Evolutionary conservation across 2,888 invertebrate species (phyloP), one percentile per base, ranked within the genome.

Genomic region (Trachelus tabidus): DNA sequence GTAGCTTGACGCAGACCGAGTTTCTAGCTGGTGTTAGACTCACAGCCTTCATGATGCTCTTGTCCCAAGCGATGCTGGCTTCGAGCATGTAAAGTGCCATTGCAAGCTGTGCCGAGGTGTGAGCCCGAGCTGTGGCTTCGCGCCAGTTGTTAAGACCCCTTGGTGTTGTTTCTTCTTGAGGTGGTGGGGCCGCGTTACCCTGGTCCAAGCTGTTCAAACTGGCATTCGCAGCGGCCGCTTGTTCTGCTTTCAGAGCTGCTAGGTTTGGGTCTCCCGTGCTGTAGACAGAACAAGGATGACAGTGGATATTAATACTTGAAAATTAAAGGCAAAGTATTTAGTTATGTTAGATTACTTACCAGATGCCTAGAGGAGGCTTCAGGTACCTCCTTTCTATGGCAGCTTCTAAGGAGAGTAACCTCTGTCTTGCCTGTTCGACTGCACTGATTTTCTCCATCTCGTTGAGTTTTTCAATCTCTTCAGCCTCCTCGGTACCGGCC

Each of bases 21-120:
- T 90, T 90, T 90, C 89, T 90, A 90, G 90, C 90, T 90, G 89
- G 87, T 86, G 88, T 89, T 87, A 87, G 90, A 96, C 97, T 95
- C 94, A 98, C 98, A 93, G 98, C 99, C 94, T 98, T 98, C 98
- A 99, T 98, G 90, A 98, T 97, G 93, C 98, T 98, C 93, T 98
- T 98, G 93, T 99, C 99, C 99, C 99, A 99, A 69, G 98, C 98
- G 87, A 99, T 97, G 90, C 96, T 96, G 3, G 96, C 95, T 90
- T 98, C 98, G 83, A 99, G 93, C 87, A 97, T 96, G 88, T 97
- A 96, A 79, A 98, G 93, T 85, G 97, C 96, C 95, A 98, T 96
- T 34, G 97, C 96, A 34, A 99, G 93, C 90, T 99, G 98, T 0
- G 98, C 97, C 0, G 98, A 95, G 0, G 98, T 98, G 87, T 94